Evolutionary conservation across 1,140 invertebrate genomes (phyloP).

Genomic region (Dendrolimus kikuchii): DNA sequence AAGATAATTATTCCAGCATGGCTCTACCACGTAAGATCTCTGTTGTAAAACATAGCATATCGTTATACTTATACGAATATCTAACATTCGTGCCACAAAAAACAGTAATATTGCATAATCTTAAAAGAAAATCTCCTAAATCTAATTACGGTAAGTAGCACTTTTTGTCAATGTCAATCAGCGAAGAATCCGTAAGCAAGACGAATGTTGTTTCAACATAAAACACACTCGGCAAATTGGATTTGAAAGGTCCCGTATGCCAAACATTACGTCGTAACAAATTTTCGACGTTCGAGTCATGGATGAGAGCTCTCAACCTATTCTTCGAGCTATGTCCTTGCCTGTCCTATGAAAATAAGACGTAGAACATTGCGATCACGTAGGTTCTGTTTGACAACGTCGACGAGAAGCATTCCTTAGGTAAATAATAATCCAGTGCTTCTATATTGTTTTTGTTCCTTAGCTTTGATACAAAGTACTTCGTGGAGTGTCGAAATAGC

Average conservation of each 20-base stretch:
- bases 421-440: neutral
- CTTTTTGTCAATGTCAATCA: neutral
- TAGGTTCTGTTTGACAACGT: neutral
- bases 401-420: neutral
- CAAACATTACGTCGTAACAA: constrained; percentile 18
- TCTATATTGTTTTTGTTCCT: too few species aligned
- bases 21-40: too few species aligned
- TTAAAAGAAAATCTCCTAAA: too few species aligned
- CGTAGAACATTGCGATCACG: neutral
- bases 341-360: constrained; percentile 14
- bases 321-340: constrained; percentile 10
- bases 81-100: too few species aligned
- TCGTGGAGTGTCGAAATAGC: too few species aligned
- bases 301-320: constrained; percentile 9
- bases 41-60: too few species aligned
- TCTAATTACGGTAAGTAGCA: too few species aligned
- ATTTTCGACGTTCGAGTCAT: constrained; percentile 15
- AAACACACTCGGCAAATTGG: constrained; percentile 19
- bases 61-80: too few species aligned
- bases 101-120: too few species aligned
- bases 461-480: too few species aligned
- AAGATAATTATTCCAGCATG: too few species aligned
- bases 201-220: constrained; percentile 1
- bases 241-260: constrained; percentile 21
- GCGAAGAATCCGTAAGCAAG: neutral